Conservation (phyloP, 30 jellyfish, hydroid and myxozoan species). For the Hydra vulgaris region DNA sequence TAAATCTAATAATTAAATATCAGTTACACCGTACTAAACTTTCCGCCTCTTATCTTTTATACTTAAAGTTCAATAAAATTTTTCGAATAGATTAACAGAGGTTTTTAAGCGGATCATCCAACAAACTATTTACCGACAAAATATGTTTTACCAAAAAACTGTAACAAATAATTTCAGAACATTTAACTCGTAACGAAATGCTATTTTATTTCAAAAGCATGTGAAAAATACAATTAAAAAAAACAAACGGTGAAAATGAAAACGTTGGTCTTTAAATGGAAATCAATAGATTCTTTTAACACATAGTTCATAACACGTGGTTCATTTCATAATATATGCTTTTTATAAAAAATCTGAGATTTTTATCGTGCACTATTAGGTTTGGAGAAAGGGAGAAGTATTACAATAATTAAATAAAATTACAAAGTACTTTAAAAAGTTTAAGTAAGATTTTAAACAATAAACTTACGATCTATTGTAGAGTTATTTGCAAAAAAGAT, state of each 20-base stretch:
- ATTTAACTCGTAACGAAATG: neutral
- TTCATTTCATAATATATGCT: neutral
- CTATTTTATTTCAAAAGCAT: neutral
- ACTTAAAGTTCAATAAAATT: neutral
- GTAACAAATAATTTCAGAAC: neutral
- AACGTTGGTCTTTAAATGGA: neutral
- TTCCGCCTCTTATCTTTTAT: neutral
- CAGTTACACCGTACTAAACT: too few relatives aligned
- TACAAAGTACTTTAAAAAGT: neutral
- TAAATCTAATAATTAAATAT: too few relatives aligned
- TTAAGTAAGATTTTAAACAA: neutral
- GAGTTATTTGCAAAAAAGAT: conserved; percentile 85
- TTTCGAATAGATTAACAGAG: neutral
- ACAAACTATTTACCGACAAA: too few relatives aligned
- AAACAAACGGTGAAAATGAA: too few relatives aligned
- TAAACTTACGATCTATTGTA: conserved; percentile 83
- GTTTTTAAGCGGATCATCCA: neutral
- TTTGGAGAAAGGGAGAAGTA: neutral
- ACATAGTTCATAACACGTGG: too few relatives aligned
- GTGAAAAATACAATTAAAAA: neutral
- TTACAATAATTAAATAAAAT: neutral
- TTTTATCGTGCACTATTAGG: too few relatives aligned
- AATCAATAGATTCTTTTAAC: neutral
- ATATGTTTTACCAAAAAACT: too few relatives aligned
- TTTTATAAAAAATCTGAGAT: too few relatives aligned